phyloP scores from a whole-genome alignment of 2,113 vertebrate species.

The Nyctibius bracteatus region DNA sequence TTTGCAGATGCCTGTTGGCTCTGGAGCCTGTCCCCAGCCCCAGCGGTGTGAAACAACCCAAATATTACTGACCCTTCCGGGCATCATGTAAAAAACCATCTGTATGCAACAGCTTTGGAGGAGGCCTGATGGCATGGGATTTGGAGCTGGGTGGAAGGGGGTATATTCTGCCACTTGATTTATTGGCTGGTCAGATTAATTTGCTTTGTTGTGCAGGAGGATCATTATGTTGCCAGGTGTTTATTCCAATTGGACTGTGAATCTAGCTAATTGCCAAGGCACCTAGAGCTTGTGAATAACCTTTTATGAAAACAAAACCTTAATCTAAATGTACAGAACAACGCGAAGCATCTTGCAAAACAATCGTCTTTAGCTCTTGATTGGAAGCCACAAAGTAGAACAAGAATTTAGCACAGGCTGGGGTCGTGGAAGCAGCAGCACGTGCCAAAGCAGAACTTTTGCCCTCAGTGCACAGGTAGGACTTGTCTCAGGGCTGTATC shows the following conservation, averaged over 20 bases:
- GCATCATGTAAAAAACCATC: conserved; percentile 11
- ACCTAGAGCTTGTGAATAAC: not conserved
- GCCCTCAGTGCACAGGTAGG: not conserved
- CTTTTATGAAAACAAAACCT: not conserved
- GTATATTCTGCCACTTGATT: conserved; percentile 25
- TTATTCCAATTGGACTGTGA: conserved; percentile 6
- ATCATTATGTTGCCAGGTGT: conserved; percentile 1
- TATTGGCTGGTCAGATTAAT: not conserved
- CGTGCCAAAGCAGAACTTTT: not conserved
- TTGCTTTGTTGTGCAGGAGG: not conserved
- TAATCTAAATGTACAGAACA: not conserved
- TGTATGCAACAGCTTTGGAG: conserved; percentile 29
- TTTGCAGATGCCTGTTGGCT: not conserved
- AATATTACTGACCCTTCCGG: not conserved
- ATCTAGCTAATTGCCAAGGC: not conserved
- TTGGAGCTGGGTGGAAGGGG: not conserved
- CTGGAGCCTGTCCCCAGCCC: not conserved
- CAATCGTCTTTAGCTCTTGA: not conserved
- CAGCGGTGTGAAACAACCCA: not conserved
- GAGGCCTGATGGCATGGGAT: conserved; percentile 2
- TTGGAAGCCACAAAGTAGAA: not conserved
- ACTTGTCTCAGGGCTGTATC: not conserved
- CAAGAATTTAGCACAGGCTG: not conserved
- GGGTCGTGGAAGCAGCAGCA: not conserved
- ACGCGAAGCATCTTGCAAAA: not conserved